Conservation (phyloP, 2,888 invertebrate genomes). For the Uloborus plumipes region DNA sequence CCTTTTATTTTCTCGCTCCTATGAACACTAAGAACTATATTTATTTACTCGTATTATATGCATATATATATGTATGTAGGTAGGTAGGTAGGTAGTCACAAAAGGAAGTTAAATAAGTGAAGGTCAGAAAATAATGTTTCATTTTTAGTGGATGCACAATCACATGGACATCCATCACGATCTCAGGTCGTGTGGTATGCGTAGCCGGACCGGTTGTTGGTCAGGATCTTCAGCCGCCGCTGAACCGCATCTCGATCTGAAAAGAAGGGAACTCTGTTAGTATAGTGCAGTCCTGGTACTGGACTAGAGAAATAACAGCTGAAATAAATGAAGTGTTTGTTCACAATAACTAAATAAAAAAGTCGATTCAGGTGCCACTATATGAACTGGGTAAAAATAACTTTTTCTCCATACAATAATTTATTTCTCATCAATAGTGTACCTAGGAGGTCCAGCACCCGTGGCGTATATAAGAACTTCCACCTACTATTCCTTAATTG, state of each 20-base stretch:
- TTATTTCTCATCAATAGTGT: too few species aligned
- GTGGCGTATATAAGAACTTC: too few species aligned
- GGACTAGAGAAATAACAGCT: too few species aligned
- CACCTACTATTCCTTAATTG: too few species aligned
- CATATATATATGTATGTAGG: conserved; percentile 4
- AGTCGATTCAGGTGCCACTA: too few species aligned
- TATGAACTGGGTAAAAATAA: too few species aligned
- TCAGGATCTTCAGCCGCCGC: conserved; percentile 87
- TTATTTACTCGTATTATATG: neutral
- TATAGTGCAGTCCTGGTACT: too few species aligned
- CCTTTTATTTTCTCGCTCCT: neutral
- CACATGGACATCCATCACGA: conserved; percentile 7
- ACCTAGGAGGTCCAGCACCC: too few species aligned
- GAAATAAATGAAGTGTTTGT: too few species aligned
- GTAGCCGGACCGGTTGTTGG: conserved; percentile 71
- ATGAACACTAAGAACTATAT: conserved; percentile 43
- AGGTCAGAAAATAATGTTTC: conserved; percentile 21
- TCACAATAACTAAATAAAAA: too few species aligned
- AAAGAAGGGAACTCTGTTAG: neutral
- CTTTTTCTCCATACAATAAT: too few species aligned
- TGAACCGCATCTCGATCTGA: conserved; percentile 97
- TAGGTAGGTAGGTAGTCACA: conserved; percentile 6
- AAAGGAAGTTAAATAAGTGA: conserved; percentile 18
- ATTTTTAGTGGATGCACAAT: neutral
- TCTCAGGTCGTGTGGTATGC: conserved; percentile 57